phyloP scores from a whole-genome alignment of 2,113 vertebrate species.

The Lasiurus borealis region DNA sequence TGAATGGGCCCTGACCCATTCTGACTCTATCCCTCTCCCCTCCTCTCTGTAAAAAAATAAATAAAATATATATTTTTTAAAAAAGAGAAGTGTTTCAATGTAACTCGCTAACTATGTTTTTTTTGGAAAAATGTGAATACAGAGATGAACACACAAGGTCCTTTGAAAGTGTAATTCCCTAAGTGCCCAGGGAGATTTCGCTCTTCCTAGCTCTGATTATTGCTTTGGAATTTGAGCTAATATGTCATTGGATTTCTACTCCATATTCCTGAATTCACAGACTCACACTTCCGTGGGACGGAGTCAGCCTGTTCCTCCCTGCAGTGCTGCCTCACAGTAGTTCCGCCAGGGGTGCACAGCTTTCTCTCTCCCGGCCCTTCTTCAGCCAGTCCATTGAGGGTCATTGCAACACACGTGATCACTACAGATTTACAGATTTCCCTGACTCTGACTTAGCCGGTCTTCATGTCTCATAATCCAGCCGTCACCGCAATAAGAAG shows the following conservation, averaged over 20 bases:
- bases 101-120: conserved; percentile 20
- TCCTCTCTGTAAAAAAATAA: too few relatives aligned
- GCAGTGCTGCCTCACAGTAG: not conserved
- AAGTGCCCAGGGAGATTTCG: conserved; percentile 11
- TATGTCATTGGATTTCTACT: conserved; percentile 29
- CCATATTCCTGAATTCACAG: conserved; percentile 47
- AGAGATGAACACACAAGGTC: conserved; percentile 12
- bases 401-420: not conserved
- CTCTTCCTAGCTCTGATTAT: conserved; percentile 42
- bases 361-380: not conserved
- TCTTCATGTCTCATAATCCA: conserved; percentile 60
- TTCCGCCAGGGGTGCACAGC: not conserved
- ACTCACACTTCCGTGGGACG: conserved; percentile 39
- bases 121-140: not conserved
- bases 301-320: too few relatives aligned
- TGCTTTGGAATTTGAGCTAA: conserved; percentile 63
- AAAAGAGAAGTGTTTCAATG: not conserved
- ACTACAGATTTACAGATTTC: not conserved
- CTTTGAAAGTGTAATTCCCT: conserved; percentile 50
- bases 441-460: conserved; percentile 50
- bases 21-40: too few relatives aligned
- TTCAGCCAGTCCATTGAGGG: not conserved
- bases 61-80: too few relatives aligned
- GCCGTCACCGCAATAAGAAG: not conserved
- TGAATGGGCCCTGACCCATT: not conserved